Percentiles rank a stretch among this genome's conserved stretches.
These are phyloP conservation scores for Procavia capensis DNA, from an alignment of 2,113 vertebrate genomes.

Conservation along the genomic window DNA sequence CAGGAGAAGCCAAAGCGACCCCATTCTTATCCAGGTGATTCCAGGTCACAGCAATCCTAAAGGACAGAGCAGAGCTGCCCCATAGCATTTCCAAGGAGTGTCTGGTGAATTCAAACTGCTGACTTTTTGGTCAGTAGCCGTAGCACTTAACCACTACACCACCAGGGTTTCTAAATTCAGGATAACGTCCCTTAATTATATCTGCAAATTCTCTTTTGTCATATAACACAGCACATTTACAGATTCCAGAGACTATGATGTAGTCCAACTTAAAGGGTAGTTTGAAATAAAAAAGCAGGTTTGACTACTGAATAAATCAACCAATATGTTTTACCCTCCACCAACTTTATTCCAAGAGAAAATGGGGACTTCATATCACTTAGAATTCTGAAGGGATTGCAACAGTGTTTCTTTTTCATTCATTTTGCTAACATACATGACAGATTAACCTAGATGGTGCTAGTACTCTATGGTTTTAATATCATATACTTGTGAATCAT, in stretches of 20 bases:
- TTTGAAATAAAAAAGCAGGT: not conserved
- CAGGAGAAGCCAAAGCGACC: too few species aligned
- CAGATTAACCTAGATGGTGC: not conserved
- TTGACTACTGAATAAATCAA: not conserved
- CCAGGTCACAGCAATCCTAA: too few species aligned
- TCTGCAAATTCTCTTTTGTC: not conserved
- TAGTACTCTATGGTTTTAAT: not conserved
- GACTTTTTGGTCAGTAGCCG: too few species aligned
- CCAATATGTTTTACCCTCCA: not conserved
- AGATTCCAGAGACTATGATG: not conserved
- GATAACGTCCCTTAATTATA: not conserved
- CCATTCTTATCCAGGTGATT: too few species aligned
- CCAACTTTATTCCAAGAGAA: not conserved
- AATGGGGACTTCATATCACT: not conserved
- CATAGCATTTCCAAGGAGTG: too few species aligned
- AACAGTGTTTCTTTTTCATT: not conserved
- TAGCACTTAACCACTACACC: too few species aligned
- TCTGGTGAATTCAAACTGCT: too few species aligned
- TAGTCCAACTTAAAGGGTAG: not conserved
- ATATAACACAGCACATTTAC: not conserved
- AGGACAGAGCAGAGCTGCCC: too few species aligned
- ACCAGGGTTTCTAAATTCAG: too few species aligned
- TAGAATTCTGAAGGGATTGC: not conserved
- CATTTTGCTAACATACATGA: not conserved
- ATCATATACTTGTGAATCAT: not conserved